A percentile compares a stretch with the other conserved stretches of the same genome.
These are phyloP conservation scores for Miniopterus natalensis DNA, from an alignment of 2,113 vertebrate genomes.

Conservation along the genomic window DNA sequence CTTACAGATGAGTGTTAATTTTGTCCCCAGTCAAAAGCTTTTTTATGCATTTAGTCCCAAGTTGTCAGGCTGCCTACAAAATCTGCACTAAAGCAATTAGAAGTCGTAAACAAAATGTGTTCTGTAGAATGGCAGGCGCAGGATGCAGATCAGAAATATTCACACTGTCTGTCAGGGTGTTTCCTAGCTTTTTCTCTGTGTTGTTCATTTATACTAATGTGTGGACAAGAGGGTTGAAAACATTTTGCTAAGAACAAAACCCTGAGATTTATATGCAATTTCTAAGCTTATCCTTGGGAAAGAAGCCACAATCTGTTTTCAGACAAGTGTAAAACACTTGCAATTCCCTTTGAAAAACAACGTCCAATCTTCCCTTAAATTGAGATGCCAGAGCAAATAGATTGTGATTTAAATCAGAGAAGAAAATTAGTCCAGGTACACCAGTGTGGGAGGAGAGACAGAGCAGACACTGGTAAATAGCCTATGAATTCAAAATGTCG, in stretches of 20 bases:
- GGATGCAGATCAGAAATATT: constrained; percentile 11
- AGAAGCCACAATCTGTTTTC: constrained; percentile 73
- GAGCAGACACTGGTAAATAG: constrained; percentile 66
- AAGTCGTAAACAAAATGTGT: constrained; percentile 64
- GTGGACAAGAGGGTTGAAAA: constrained; percentile 74
- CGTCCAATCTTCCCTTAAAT: constrained; percentile 77
- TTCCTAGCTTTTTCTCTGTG: constrained; percentile 24
- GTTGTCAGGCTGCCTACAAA: constrained; percentile 54
- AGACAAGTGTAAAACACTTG: constrained; percentile 75
- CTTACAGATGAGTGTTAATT: constrained; percentile 5
- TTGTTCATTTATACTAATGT: constrained; percentile 71
- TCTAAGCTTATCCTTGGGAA: constrained; percentile 75
- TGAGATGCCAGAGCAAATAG: constrained; percentile 81
- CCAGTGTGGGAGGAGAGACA: constrained; percentile 15
- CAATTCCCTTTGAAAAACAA: constrained; percentile 78
- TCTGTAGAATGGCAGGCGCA: neutral
- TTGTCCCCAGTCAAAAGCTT: constrained; percentile 51
- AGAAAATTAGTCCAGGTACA: constrained; percentile 78
- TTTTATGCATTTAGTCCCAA: constrained; percentile 39
- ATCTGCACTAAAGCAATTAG: constrained; percentile 33
- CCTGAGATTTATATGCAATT: constrained; percentile 69
- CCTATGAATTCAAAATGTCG: constrained; percentile 81
- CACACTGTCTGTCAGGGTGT: constrained; percentile 25
- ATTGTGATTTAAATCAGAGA: constrained; percentile 78
- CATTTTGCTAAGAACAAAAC: constrained; percentile 78